These are phyloP conservation scores for Bursaphelenchus okinawaensis DNA, from an alignment of 2,888 invertebrate genomes.

Conservation along the genomic window DNA sequence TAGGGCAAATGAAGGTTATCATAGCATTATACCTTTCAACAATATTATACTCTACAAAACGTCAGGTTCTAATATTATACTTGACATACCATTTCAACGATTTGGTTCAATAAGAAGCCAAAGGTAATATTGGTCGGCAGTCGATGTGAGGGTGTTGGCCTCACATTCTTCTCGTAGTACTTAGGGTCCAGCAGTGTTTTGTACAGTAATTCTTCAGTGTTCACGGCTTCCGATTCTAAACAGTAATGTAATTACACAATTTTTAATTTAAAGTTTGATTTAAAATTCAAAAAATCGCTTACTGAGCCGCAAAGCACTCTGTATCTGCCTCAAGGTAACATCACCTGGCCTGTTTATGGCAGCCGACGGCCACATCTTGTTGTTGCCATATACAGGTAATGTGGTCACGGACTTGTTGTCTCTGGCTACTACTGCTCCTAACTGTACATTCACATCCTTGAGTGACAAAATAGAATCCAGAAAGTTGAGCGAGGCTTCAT, in stretches of 20 bases:
- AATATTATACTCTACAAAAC: too few species aligned
- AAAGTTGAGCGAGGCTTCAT: conserved; percentile 19
- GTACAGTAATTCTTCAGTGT: conserved; percentile 51
- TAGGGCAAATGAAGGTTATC: too few species aligned
- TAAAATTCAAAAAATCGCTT: background rate
- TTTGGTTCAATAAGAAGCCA: conserved; percentile 76
- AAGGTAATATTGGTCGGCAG: conserved; percentile 73
- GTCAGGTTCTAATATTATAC: too few species aligned
- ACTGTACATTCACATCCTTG: conserved; percentile 16
- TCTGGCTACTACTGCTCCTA: conserved; percentile 6
- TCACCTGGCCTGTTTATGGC: background rate
- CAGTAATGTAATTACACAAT: too few species aligned
- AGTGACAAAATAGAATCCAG: conserved; percentile 21
- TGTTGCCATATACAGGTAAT: background rate
- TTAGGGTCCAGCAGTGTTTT: conserved; percentile 43
- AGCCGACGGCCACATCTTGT: conserved; percentile 4
- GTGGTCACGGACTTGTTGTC: background rate
- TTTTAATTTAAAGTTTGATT: background rate
- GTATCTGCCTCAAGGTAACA: background rate
- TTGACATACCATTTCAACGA: conserved; percentile 72
- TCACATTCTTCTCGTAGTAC: conserved; percentile 69
- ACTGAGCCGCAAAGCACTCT: conserved; percentile 15
- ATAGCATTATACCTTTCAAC: too few species aligned
- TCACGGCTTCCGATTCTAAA: conserved; percentile 38
- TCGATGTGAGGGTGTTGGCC: conserved; percentile 74